Percentiles rank a stretch among this genome's conserved stretches.
These are phyloP conservation scores for Eubucco bourcierii DNA, from an alignment of 2,113 vertebrate genomes.

Conservation along the genomic window DNA sequence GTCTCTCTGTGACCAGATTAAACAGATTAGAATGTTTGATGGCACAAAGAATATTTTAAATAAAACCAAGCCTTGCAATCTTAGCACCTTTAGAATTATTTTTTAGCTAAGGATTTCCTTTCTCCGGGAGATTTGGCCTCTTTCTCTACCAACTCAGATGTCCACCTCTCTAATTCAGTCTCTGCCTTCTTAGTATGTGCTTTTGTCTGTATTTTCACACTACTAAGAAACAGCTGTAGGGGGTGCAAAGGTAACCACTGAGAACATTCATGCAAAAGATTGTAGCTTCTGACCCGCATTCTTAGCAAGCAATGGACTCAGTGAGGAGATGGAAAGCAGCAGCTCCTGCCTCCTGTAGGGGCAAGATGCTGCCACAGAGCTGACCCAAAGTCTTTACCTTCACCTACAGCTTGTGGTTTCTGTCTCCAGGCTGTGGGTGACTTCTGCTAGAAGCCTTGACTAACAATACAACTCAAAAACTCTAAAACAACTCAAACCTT, in stretches of 20 bases:
- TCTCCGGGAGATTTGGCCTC: background rate
- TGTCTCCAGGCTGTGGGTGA: background rate
- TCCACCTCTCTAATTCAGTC: background rate
- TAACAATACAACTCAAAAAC: background rate
- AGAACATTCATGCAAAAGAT: accelerated
- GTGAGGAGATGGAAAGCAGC: background rate
- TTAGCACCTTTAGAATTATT: background rate
- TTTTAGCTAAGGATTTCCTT: background rate
- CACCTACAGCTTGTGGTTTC: background rate
- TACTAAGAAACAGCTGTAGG: background rate
- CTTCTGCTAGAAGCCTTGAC: background rate
- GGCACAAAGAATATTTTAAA: background rate
- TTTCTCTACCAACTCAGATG: background rate
- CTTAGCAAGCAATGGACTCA: accelerated
- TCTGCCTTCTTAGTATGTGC: background rate
- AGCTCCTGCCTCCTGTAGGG: background rate
- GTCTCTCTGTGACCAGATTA: background rate
- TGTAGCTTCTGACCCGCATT: background rate
- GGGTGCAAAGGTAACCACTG: background rate
- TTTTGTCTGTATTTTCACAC: background rate
- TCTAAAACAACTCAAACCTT: background rate
- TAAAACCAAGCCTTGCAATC: background rate
- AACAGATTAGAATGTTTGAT: background rate
- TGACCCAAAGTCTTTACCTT: background rate
- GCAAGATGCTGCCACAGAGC: background rate